Evolutionary conservation across 2,113 vertebrate species (phyloP), one percentile per base, ranked within the genome.

Genomic region (Notothenia coriiceps): DNA sequence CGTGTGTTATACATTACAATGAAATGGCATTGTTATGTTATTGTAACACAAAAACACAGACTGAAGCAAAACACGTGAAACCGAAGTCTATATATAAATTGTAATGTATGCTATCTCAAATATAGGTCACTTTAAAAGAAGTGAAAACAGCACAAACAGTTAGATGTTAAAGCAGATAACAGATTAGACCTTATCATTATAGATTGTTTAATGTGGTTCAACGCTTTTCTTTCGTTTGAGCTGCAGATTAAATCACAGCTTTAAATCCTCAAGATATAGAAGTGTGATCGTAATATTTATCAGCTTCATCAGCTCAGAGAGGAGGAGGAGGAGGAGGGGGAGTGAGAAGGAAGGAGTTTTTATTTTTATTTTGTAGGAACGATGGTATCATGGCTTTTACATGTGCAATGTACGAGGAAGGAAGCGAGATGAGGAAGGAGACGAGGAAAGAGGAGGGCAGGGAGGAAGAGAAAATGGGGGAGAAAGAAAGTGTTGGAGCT

Each of bases 401-500:
- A 40, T 7, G 35, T 40, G 35, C 6, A 40, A 6, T 11, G 46
- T 10, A 47, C 2, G 46, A 20, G 10, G 6, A 40, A 5, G 13
- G 56, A 35, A 1, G 6, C 22, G 2, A 10, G 17, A 29, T 4
- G 69, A 33, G 7, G 55, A 25, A 2, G 18, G 3, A 33, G 50
- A 44, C 3, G 51, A 43, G 4, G 9, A 10, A 33, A 8, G 54
- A 11, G 14, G 56, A 15, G 25, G 35, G 8, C 29, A 40, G 4
- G 29, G 17, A 17, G n/a, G 6, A 9, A 20, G 50, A 10, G 43
- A 65, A 55, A 55, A n/a, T 5, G 15, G 54, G 10, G 20, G 10
- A 70, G 52, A 65, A 75, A 50, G 13, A 40, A 40, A 40, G 35
- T 68, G 76, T 70, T 63, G 46, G 65, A 71, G 52, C 33, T 59